Evolutionary conservation across 2,888 invertebrate genomes (phyloP).

Genomic region (Eilema griseolum): DNA sequence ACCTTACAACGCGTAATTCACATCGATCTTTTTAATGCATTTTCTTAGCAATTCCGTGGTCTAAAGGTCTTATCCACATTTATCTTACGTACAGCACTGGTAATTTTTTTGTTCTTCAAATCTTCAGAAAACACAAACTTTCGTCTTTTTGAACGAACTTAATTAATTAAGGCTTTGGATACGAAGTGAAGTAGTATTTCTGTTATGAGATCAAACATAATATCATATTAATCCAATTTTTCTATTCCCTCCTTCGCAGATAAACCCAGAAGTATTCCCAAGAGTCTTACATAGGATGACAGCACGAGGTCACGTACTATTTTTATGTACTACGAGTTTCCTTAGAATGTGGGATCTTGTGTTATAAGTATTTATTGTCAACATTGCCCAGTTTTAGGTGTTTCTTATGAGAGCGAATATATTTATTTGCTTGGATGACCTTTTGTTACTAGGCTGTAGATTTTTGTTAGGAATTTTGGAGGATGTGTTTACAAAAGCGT

Average conservation of each 20-base stretch:
- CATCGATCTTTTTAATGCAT: too few relatives aligned
- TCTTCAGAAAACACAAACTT: too few relatives aligned
- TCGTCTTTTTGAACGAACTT: neutral
- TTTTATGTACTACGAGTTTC: slow-evolving; percentile 44
- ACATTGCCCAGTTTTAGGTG: slow-evolving; percentile 26
- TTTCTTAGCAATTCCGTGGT: too few relatives aligned
- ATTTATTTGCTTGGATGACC: slow-evolving; percentile 11
- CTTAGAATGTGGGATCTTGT: slow-evolving; percentile 28
- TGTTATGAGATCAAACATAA: neutral
- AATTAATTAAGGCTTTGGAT: neutral
- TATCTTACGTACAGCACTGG: too few relatives aligned
- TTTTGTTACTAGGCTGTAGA: slow-evolving; percentile 5
- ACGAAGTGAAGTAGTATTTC: neutral
- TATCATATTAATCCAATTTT: slow-evolving; percentile 11
- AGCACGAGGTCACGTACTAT: slow-evolving; percentile 38
- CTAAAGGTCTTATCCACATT: too few relatives aligned
- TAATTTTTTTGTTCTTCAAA: too few relatives aligned
- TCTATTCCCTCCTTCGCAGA: slow-evolving; percentile 8
- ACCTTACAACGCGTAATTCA: too few relatives aligned
- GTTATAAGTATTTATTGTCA: slow-evolving; percentile 36
- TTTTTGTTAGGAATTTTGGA: neutral
- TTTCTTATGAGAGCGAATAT: slow-evolving; percentile 10
- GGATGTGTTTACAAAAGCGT: too few relatives aligned
- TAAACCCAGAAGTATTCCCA: slow-evolving; percentile 1
- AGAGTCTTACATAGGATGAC: slow-evolving; percentile 13